Evolutionary conservation across 2,888 invertebrate species (phyloP), one percentile per base, ranked within the genome.

Genomic region (Cyrtodaria siliqua): DNA sequence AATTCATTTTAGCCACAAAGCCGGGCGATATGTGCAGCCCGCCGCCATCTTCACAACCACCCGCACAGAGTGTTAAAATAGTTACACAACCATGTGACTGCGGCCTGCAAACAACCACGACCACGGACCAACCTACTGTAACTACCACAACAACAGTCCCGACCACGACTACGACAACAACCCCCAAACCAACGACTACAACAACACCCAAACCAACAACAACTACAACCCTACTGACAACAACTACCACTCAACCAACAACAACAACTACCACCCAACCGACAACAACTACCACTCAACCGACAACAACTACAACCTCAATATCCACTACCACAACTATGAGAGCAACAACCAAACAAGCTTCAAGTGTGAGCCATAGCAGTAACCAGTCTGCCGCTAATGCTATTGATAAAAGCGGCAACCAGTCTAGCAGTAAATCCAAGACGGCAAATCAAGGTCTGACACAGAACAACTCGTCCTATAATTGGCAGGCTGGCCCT

Each of bases 21-120:
- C 68, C 72, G 20, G 18, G 52, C 2, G 24, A 56, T n/a, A 62
- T 67, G 2, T 70, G 70, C 42, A 33, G 59, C 24, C 69, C 59
- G 18, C 53, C 66, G 0, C 40, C 56, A 9, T 63, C 69, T 16
- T 12, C 33, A 33, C 33, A 33, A 33, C 72, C 71, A 16, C 29
- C 53, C 16, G 68, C 72, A 9, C 47, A 33, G n/a, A 12, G 6
- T 33, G 72, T 77, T 20, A 71, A 77, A 27, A 72, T 77, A 16
- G 53, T 77, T 8, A 49, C 57, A 14, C 47, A 77, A 23, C 77
- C 77, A 14, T 77, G 77, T 68, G 42, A 60, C 47, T 77, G 77
- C 50, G 42, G 53, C 14, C 27, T 44, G n/a, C 33, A 23, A 40
- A 29, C 38, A 14, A 9, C 40, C 8, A 57, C 67, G 2, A 50